Evolutionary conservation across 2,113 vertebrate genomes (phyloP).

Genomic region (Anguilla japonica): DNA sequence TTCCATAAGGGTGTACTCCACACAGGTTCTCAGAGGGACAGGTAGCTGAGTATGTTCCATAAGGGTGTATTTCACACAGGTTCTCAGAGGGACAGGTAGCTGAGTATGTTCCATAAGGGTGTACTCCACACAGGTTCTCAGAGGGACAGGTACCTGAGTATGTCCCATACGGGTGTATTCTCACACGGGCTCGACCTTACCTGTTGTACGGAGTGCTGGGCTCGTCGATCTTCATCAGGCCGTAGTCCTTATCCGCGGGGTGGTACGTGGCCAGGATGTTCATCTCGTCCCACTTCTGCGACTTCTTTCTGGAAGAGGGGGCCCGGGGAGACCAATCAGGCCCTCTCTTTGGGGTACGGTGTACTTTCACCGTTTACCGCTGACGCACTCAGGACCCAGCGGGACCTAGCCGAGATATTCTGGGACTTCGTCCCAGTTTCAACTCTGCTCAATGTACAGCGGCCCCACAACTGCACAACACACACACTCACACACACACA

Average conservation of each 20-base stretch:
- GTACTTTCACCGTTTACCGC: conserved; percentile 18
- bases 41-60: no score
- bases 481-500: no score
- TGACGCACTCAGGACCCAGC: conserved; percentile 20
- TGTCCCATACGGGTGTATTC: no score
- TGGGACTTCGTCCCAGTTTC: conserved; percentile 34
- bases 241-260: conserved; percentile 95
- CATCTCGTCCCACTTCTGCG: conserved; percentile 99
- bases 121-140: no score
- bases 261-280: conserved; percentile 98
- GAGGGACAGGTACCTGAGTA: no score
- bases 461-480: neutral
- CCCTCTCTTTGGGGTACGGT: conserved; percentile 11
- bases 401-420: conserved; percentile 19
- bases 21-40: no score
- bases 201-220: conserved; percentile 94
- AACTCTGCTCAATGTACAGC: conserved; percentile 17
- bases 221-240: conserved; percentile 98
- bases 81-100: no score
- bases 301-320: conserved; percentile 85
- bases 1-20: no score
- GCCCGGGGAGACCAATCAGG: conserved; percentile 17
- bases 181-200: conserved; percentile 56
- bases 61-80: no score
- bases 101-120: no score